Base-by-base conservation (phyloP, 1,140 invertebrate species). In the Phthorimaea operculella region DNA sequence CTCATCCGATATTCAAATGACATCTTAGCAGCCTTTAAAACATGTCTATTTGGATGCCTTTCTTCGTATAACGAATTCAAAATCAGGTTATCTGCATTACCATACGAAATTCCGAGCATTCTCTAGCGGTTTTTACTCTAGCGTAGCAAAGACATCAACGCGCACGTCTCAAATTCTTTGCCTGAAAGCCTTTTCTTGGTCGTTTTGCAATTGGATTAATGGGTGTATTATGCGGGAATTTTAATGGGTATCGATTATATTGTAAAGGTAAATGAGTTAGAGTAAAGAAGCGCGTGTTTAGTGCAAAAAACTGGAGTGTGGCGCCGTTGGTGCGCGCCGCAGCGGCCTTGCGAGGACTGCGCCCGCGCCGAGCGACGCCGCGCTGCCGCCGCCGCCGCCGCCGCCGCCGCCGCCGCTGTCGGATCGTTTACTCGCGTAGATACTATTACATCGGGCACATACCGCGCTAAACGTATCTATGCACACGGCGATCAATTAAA, bases 381-480 rank as follows among this genome's bases (percentile, higher is more conserved):
- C 14, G 44, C 44, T 62, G 44, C 44, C 44, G 50, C 71, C 57
- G 57, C 69, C 66, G 68, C 74, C 68, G 73, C 66, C 76, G 76
- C 79, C 76, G 75, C 64, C 59, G 68, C 68, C 68, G 68, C n/a
- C 67, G 64, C 63, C 63, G 63, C 17, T 45, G 62, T 63, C 60
- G 73, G 71, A 79, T 78, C 73, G 66, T 64, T 79, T 81, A 79
- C 76, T 72, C 51, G 58, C 58, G 64, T 71, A 73, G 71, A 77
- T 79, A 76, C 64, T 69, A 73, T 77, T 79, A 76, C 74, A 70
- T 42, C 55, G 55, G 63, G 63, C 61, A 68, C 57, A 57, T 59
- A 28, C 21, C 21, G 44, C 53, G 52, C 53, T 64, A 66, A 67
- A 68, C 62, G 49, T 57, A 36, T 65, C 36, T 9, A 39, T 39